Evolutionary conservation across 30 jellyfish, hydroid and myxozoan species (phyloP), one percentile per base, ranked within the genome.

Genomic region (Pelagia noctiluca): DNA sequence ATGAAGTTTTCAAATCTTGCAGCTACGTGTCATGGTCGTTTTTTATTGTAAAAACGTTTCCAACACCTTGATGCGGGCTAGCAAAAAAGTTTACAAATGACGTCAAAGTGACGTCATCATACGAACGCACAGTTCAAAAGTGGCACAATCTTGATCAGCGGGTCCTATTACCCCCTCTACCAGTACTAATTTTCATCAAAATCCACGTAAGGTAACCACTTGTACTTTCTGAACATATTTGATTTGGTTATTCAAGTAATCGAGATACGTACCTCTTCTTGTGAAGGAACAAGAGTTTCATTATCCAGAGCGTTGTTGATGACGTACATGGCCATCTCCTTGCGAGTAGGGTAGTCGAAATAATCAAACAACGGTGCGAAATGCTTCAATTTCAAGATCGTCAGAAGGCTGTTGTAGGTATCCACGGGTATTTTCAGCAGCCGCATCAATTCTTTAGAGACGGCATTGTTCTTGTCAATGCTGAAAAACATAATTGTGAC

Each of bases 401-500:
- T 94, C 49, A 94, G 79, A 0, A 94, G 97, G 52, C 88, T 94
- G 92, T 83, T 88, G 93, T 94, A 94, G 4, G 96, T 89, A 54
- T 94, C 99, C 26, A 94, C 99, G 18, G 99, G 99, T 19, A 94
- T 94, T 75, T 94, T 94, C 75, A 94, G 71, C 26, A 94, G 74
- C 10, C 97, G 70, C 99, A 94, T 94, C 81, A 94, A 77, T 63
- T 94, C 99, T 64, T 94, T 94, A 21, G 99, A 94, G 0, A 94
- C 99, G 5, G 99, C 99, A 66, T 94, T 94, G 90, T 94, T 94
- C 76, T 94, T 94, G 84, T 94, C 99, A 77, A 94, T 94, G 63
- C 99, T 94, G 84, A 28, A 37, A 64, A 64, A 0, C 31, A 64
- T 36, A 19, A 34, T 37, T 63, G 24, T 21, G 23, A 10, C 13